Base-by-base conservation (phyloP, 1,140 invertebrate genomes). In the Mya arenaria region DNA sequence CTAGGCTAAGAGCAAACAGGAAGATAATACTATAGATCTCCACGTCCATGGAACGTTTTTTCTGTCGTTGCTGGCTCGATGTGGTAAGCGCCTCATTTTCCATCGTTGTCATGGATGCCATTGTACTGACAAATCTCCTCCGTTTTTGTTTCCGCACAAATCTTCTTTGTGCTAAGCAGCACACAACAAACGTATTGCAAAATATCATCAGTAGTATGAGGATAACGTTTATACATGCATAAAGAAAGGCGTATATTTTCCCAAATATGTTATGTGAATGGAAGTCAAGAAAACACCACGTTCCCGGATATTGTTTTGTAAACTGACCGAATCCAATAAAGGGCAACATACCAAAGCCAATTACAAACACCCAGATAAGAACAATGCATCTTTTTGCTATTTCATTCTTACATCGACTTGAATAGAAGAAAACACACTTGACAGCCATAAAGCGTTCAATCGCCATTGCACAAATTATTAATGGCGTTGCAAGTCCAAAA, bases 201-300 rank as follows among this genome's bases (percentile, higher is more conserved):
- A 88, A 69, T 19, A 87, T 85, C 86, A 92, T 92, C n/a, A 90
- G 72, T 0, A 87, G 23, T 17, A 92, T 89, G 1, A 91, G 83
- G 19, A 86, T 19, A 13, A 92, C 78, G 71, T 89, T 92, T 10
- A 91, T 17, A 19, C 75, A 75, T 13, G 91, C 86, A 82, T 91
- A 92, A 1, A 87, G 77, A 74, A 87, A 88, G 5, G 86, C 88
- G 79, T 92, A 92, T 28, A 87, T 71, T 10, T 82, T 86, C 30
- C 84, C 63, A 13, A 89, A 48, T 10, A 87, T 74, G 17, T 84
- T 56, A 30, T 90, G 83, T 6, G 91, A 85, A 77, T 92, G 91
- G 56, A 92, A 90, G 86, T 93, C 91, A 19, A 93, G 82, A 80
- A 92, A 93, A 69, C 93, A 93, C 93, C 93, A 93, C 28, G 92